Evolutionary conservation across 2,797 vertebrate species (phyloP), one percentile per base, ranked within the genome.

Genomic region (Epinephelus awoara): DNA sequence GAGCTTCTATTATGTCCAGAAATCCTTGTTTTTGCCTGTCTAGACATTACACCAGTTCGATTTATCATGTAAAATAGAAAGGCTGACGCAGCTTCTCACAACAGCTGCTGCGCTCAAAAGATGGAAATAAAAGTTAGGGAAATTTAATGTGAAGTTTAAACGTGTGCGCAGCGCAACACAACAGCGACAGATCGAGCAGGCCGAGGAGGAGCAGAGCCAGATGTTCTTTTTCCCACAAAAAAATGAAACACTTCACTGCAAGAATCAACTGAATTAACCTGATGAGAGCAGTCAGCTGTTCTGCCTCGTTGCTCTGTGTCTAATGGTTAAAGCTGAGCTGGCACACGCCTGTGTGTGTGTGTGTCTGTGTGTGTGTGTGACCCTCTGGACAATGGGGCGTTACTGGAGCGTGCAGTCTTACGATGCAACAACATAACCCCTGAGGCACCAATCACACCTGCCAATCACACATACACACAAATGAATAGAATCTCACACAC

Each of bases 371-470:
- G 67, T 27, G 62, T 63, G 58, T 79, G 5, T 64, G 61, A 78
- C 71, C 77, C 73, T 71, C 51, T 47, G 71, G 82, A 85, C 84
- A 89, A 89, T 77, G 38, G 55, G 66, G 68, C 44, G 81, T 75
- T 90, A 90, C 55, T 89, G 73, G 62, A 85, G 91, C 86, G 3
- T 88, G 84, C 50, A 75, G 79, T 57, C 67, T 85, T 72, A 72
- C 25, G 3, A 73, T 38, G 68, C 85, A 86, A 78, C 87, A 86
- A 68, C 84, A 72, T 29, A 65, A 68, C 3, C 68, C 87, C 80
- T 34, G 49, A 76, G 86, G 88, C 80, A 75, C 71, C 65, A 59
- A 75, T 84, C 79, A 79, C 86, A 90, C 88, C 91, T 89, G 89
- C 86, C 82, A 77, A 17, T 62, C 77, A 71, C 72, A 69, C 67